Evolutionary conservation across 2,888 invertebrate genomes (phyloP), one percentile per base, ranked within the genome.

Genomic region (Cistogaster globosa): DNA sequence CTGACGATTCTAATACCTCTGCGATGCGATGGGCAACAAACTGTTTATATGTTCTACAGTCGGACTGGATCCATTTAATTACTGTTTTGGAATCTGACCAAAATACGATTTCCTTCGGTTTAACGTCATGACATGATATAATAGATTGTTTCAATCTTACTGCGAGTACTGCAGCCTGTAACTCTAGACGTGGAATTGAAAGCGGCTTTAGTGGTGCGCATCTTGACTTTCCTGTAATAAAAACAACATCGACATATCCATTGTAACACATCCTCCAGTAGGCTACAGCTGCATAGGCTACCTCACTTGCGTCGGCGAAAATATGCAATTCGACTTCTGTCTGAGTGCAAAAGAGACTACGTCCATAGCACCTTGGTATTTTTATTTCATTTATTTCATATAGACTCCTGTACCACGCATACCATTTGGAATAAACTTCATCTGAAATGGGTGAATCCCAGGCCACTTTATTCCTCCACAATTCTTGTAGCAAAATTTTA

Each of bases 401-500:
- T 8, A 76, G 20, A 11, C 67, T 67, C 7, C 16, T 69, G 22
- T 72, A 80, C 79, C 79, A 71, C 14, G 12, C 58, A 18, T 58
- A 72, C 80, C 80, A 81, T 55, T 60, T 60, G 1, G 11, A 5
- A 63, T 77, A 85, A 63, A 85, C 78, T 2, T 57, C 38, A 38
- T 81, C 84, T 20, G 84, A 81, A 20, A 78, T 74, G 11, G 84
- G 32, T 1, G 55, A 67, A 16, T 74, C 51, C 78, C 81, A 85
- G 3, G 18, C 78, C 18, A 81, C 51, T 18, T 75, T 69, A 12
- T 7, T 58, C 36, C 67, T 63, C 83, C 84, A 86, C 42, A 82
- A 36, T 36, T 79, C 78, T 36, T 84, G 84, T n/a, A 86, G 63
- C 6, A 86, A 48, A 36, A 84, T 77, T 62, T 86, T 86, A 3